These are phyloP conservation scores for Drepanosiphum platanoidis DNA, from an alignment of 2,888 invertebrate species.

Conservation along the genomic window DNA sequence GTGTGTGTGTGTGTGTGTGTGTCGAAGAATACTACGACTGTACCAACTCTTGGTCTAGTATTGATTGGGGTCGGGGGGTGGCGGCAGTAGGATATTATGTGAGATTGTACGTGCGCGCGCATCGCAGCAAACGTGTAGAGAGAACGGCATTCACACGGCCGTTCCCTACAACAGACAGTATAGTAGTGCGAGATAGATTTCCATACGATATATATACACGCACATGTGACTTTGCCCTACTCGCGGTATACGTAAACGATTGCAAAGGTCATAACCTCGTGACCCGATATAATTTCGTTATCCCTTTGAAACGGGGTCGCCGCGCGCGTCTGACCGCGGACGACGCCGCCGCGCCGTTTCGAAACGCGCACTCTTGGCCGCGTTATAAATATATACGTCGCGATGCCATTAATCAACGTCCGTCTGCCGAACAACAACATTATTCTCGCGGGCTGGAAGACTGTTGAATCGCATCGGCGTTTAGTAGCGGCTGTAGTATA, in stretches of 20 bases:
- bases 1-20: background rate
- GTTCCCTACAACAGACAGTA: background rate
- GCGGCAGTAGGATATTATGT: background rate
- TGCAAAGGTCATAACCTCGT: slow-evolving; percentile 37
- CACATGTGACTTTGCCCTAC: slow-evolving; percentile 7
- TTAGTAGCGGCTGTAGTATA: no score
- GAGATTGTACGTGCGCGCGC: background rate
- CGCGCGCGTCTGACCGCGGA: background rate
- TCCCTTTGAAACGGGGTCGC: slow-evolving; percentile 2
- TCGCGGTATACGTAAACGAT: background rate
- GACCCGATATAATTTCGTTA: slow-evolving; percentile 33
- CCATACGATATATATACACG: background rate
- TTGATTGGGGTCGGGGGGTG: slow-evolving; percentile 39
- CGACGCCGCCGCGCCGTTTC: no score
- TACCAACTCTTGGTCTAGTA: slow-evolving; percentile 32
- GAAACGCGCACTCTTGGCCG: background rate
- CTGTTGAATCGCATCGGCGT: slow-evolving; percentile 10
- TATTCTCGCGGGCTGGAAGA: background rate
- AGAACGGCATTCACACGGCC: background rate
- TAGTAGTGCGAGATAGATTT: background rate
- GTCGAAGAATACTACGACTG: background rate
- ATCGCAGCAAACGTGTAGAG: background rate
- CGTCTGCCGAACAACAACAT: slow-evolving; percentile 6
- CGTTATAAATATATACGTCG: background rate
- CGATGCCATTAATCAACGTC: background rate